Conservation (phyloP, 1,140 invertebrate genomes). For the Aphis craccivora region DNA sequence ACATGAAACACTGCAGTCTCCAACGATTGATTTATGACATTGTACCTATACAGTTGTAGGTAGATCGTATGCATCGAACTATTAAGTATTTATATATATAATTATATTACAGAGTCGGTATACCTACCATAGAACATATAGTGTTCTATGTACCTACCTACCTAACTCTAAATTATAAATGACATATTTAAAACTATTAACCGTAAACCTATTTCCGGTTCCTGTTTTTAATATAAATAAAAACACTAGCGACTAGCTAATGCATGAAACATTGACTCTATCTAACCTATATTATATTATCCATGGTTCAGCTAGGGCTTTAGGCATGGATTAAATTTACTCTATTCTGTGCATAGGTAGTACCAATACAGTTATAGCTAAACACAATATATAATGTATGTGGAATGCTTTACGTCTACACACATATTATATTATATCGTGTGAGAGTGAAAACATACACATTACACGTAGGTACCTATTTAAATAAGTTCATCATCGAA, state of each 20-base stretch:
- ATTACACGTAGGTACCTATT: no score
- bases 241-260: neutral
- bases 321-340: neutral
- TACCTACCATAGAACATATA: no score
- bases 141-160: neutral
- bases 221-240: neutral
- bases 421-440: no score
- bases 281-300: neutral
- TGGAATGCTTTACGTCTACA: no score
- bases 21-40: neutral
- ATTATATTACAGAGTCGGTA: neutral
- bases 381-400: neutral
- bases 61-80: neutral
- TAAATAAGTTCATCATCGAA: neutral
- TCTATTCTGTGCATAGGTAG: no score
- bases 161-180: neutral
- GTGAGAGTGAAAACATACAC: no score
- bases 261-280: neutral
- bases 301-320: neutral
- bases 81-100: neutral
- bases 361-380: neutral
- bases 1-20: neutral
- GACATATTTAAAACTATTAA: neutral
- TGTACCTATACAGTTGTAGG: no score
- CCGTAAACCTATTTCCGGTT: slow-evolving; percentile 10